These are phyloP conservation scores for Vannuccia rotundouncinata DNA, from an alignment of 2,888 invertebrate genomes.

Conservation along the genomic window DNA sequence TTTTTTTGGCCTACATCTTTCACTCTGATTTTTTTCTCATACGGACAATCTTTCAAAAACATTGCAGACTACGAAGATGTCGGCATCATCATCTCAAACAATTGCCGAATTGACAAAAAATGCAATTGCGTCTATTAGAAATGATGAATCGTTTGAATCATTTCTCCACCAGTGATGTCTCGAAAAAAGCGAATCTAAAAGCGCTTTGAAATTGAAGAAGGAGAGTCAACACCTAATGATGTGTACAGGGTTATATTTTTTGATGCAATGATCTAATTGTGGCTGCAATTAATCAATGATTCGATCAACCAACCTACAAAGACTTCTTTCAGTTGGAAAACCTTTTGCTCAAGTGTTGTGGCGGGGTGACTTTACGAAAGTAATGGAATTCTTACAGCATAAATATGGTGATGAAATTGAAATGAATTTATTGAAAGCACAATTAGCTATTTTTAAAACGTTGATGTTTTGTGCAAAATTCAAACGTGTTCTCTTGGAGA, in stretches of 20 bases:
- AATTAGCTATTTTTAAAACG: slow-evolving; percentile 14
- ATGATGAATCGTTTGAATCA: slow-evolving; percentile 23
- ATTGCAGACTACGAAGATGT: slow-evolving; percentile 3
- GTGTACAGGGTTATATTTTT: no score
- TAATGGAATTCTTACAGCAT: no score
- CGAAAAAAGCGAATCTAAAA: neutral
- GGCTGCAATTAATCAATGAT: neutral
- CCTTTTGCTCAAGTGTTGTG: neutral
- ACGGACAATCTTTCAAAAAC: slow-evolving; percentile 17
- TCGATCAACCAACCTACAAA: neutral
- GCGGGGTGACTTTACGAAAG: neutral
- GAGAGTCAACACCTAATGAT: slow-evolving; percentile 27
- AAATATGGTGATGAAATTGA: slow-evolving; percentile 10
- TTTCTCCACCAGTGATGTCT: slow-evolving; percentile 16
- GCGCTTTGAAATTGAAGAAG: slow-evolving; percentile 11
- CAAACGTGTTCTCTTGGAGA: slow-evolving; percentile 14
- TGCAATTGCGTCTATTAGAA: slow-evolving; percentile 13
- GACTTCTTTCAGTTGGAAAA: neutral
- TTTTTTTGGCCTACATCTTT: slow-evolving; percentile 26
- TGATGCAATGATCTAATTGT: slow-evolving; percentile 12
- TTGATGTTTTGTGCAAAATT: slow-evolving; percentile 14
- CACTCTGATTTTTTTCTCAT: slow-evolving; percentile 11
- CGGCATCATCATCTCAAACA: slow-evolving; percentile 11
- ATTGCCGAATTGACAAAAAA: slow-evolving; percentile 26
- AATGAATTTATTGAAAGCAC: neutral